Conservation (phyloP, 2,113 vertebrate genomes). For the Turnix velox region DNA sequence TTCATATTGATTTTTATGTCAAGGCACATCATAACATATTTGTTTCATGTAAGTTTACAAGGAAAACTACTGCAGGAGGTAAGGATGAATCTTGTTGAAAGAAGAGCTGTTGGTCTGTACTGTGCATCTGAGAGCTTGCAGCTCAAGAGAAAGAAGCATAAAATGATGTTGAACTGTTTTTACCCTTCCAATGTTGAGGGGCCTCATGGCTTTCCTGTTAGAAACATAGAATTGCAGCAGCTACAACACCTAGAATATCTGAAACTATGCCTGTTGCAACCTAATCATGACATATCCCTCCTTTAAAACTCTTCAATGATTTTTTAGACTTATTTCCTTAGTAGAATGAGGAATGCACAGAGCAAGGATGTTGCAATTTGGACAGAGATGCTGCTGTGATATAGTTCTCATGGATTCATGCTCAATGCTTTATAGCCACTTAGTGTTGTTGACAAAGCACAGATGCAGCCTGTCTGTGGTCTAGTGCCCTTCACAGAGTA, state of each 20-base stretch:
- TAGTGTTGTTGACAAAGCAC: background rate
- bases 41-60: background rate
- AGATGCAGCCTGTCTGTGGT: background rate
- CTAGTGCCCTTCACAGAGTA: background rate
- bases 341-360: background rate
- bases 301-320: background rate
- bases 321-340: background rate
- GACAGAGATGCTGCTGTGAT: accelerated
- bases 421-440: background rate
- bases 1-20: background rate
- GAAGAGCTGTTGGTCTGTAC: background rate
- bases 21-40: background rate
- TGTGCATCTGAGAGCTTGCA: background rate
- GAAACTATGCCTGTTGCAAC: background rate
- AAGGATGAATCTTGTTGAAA: background rate
- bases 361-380: background rate
- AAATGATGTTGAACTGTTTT: background rate
- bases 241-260: background rate
- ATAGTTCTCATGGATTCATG: background rate
- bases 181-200: background rate
- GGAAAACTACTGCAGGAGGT: background rate
- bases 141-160: background rate
- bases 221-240: background rate
- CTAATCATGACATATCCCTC: background rate
- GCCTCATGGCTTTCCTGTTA: background rate